Percentiles rank a stretch among this genome's conserved stretches.
These are phyloP conservation scores for Theropithecus gelada DNA, from an alignment of 2,113 vertebrate species.

Conservation along the genomic window DNA sequence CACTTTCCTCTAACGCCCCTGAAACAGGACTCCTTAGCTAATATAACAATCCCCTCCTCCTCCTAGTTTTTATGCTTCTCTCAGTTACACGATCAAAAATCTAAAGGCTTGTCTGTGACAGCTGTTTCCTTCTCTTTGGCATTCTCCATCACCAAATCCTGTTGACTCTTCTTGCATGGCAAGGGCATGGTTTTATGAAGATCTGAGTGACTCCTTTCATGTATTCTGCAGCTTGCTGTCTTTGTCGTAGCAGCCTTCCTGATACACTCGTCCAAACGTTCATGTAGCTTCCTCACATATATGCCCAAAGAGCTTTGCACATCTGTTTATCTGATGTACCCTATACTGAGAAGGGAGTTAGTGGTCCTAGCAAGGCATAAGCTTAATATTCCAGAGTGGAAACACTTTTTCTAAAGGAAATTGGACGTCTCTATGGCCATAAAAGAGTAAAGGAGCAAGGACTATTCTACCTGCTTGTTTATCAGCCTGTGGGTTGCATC, in stretches of 20 bases:
- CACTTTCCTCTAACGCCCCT: neutral
- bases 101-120: neutral
- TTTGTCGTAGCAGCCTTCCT: neutral
- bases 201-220: neutral
- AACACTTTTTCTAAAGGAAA: neutral
- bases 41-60: neutral
- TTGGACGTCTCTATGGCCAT: neutral
- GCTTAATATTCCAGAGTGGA: neutral
- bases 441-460: neutral
- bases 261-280: neutral
- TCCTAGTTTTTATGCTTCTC: neutral
- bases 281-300: neutral
- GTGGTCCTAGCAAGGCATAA: neutral
- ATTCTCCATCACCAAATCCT: neutral
- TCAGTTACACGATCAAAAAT: neutral
- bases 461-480: neutral
- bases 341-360: neutral
- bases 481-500: neutral
- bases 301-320: neutral
- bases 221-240: too few relatives aligned
- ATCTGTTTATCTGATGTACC: neutral
- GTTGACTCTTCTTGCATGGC: neutral
- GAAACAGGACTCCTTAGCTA: neutral
- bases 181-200: fast-evolving
- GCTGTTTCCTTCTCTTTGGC: neutral